Percentiles rank a stretch among this genome's conserved stretches.
phyloP scores from a whole-genome alignment of 2,113 vertebrate species.

The Recurvirostra avosetta region DNA sequence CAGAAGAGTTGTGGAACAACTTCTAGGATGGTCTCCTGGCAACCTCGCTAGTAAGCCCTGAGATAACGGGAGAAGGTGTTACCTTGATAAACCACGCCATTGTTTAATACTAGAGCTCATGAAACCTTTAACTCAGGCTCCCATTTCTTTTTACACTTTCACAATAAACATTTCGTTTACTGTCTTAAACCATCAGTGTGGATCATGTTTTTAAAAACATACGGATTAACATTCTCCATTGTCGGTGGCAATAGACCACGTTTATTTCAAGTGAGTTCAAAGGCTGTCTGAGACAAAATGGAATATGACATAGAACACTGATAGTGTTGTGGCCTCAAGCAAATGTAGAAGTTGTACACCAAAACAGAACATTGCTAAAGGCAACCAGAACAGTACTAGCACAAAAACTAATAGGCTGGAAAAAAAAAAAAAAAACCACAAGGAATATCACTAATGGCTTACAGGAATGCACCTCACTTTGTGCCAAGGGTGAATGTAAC shows the following conservation, averaged over 20 bases:
- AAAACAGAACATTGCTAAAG: not conserved
- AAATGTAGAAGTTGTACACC: not conserved
- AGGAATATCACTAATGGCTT: not conserved
- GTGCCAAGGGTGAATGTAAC: not conserved
- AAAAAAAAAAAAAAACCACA: not conserved
- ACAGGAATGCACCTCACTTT: not conserved
- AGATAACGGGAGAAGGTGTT: not conserved
- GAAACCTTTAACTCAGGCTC: not conserved
- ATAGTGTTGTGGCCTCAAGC: slow-evolving; percentile 46
- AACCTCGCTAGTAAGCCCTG: not conserved
- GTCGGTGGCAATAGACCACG: not conserved
- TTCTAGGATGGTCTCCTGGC: not conserved
- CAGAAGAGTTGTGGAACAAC: not conserved
- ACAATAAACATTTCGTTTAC: not conserved
- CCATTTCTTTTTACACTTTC: not conserved
- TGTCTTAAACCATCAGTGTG: not conserved
- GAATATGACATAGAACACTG: slow-evolving; percentile 19
- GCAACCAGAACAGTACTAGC: not conserved
- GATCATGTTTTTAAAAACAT: not conserved
- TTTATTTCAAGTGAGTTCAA: not conserved
- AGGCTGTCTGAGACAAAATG: not conserved
- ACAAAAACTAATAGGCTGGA: not conserved
- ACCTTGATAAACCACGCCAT: not conserved
- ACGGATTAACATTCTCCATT: not conserved
- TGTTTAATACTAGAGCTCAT: not conserved